Percentiles rank a stretch among this genome's conserved stretches.
These are phyloP conservation scores for Sclerurus mexicanus DNA, from an alignment of 2,113 vertebrate species.

Conservation along the genomic window DNA sequence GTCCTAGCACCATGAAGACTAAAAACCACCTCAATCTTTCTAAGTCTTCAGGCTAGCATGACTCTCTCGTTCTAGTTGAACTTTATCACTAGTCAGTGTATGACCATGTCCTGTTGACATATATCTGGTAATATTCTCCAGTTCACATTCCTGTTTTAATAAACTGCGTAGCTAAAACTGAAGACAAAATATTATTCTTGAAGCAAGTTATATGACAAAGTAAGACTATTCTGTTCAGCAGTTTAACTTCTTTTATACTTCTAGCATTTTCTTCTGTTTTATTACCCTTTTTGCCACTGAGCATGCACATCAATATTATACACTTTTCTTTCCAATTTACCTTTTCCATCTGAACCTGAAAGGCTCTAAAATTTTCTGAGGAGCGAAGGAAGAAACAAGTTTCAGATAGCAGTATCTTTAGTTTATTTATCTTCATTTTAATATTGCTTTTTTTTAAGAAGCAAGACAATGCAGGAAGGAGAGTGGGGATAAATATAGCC, in stretches of 20 bases:
- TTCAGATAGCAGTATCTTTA: not conserved
- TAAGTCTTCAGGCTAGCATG: not conserved
- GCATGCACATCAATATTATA: fast-evolving
- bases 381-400: not conserved
- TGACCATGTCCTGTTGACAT: not conserved
- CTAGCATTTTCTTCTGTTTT: not conserved
- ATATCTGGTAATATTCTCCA: not conserved
- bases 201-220: not conserved
- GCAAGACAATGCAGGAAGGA: not conserved
- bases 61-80: not conserved
- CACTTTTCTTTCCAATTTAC: not conserved
- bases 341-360: not conserved
- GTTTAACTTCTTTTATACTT: not conserved
- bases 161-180: not conserved
- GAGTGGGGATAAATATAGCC: not conserved
- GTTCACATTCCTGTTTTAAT: not conserved
- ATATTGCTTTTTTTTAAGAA: not conserved
- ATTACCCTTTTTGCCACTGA: not conserved
- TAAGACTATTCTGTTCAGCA: not conserved
- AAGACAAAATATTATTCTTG: not conserved
- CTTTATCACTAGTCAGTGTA: not conserved
- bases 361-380: not conserved
- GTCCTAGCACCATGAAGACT: not conserved
- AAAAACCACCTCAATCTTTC: not conserved
- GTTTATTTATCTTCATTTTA: not conserved